Conservation (phyloP, 2,888 invertebrate genomes). For the Plagodis dolabraria region DNA sequence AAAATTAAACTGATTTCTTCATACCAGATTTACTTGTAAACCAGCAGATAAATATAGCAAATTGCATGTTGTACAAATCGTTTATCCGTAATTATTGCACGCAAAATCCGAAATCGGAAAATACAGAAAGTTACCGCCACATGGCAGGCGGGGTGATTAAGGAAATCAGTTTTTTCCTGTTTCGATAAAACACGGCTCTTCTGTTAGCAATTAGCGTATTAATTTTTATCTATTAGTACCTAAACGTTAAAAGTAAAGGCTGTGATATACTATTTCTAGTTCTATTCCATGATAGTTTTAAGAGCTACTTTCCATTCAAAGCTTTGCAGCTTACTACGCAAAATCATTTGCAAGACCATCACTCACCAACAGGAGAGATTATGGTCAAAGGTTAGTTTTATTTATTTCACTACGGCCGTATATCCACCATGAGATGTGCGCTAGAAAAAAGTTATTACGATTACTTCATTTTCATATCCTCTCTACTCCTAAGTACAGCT, state of each 20-base stretch:
- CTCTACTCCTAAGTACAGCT: too few species aligned
- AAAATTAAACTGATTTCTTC: too few species aligned
- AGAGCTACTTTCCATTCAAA: too few species aligned
- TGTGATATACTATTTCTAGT: neutral
- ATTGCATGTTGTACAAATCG: slow-evolving; percentile 14
- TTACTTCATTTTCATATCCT: too few species aligned
- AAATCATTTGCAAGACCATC: too few species aligned
- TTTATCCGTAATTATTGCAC: slow-evolving; percentile 20
- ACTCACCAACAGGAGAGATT: too few species aligned
- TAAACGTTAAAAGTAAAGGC: neutral
- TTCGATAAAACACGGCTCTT: slow-evolving; percentile 6
- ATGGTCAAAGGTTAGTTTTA: too few species aligned
- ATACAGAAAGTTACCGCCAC: slow-evolving; percentile 21
- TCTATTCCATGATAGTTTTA: neutral
- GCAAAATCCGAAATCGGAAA: slow-evolving; percentile 24
- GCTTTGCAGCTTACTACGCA: too few species aligned
- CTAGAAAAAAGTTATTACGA: too few species aligned
- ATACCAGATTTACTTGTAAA: neutral
- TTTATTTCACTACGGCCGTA: too few species aligned
- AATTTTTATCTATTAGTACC: neutral
- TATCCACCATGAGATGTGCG: too few species aligned
- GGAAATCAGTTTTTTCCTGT: slow-evolving; percentile 35
- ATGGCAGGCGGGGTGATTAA: slow-evolving; percentile 30
- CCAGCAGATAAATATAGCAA: slow-evolving; percentile 9
- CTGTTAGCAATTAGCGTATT: neutral